These are phyloP conservation scores for Apeltes quadracus DNA, from an alignment of 2,113 vertebrate species.

Conservation along the genomic window DNA sequence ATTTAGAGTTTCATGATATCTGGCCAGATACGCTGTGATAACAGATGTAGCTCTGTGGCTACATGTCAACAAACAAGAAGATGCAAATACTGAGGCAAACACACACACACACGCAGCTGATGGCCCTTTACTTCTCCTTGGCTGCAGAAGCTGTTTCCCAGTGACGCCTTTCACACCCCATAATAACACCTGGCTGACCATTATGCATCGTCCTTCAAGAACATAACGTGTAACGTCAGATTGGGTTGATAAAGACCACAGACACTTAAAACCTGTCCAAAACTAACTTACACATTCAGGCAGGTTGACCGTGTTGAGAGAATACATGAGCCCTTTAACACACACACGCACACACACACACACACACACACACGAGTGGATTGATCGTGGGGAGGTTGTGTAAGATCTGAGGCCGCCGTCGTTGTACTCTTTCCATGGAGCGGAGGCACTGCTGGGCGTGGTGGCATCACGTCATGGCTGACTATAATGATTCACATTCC, in stretches of 20 bases:
- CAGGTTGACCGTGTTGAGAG: slow-evolving; percentile 19
- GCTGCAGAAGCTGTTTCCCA: background rate
- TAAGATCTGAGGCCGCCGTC: slow-evolving; percentile 19
- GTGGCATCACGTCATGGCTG: background rate
- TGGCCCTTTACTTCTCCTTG: background rate
- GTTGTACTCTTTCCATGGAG: slow-evolving; percentile 1
- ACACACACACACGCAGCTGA: background rate
- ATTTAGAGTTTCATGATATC: slow-evolving; percentile 2
- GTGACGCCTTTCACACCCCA: background rate
- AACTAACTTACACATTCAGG: background rate
- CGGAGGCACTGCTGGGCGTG: slow-evolving; percentile 16
- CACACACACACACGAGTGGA: slow-evolving; percentile 3
- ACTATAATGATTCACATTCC: background rate
- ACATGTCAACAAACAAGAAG: slow-evolving; percentile 16
- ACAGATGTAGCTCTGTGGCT: slow-evolving; percentile 3
- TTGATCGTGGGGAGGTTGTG: slow-evolving; percentile 27
- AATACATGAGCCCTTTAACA: slow-evolving; percentile 42
- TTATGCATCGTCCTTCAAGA: background rate
- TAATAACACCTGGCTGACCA: background rate
- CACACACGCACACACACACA: background rate
- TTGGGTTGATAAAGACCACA: background rate
- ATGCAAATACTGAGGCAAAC: slow-evolving; percentile 28
- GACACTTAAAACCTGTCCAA: no score
- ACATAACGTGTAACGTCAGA: background rate
- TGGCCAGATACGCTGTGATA: background rate